Percentiles rank a stretch among this genome's conserved stretches.
These are phyloP conservation scores for Cisticola juncidis DNA, from an alignment of 2,113 vertebrate genomes.

Conservation along the genomic window DNA sequence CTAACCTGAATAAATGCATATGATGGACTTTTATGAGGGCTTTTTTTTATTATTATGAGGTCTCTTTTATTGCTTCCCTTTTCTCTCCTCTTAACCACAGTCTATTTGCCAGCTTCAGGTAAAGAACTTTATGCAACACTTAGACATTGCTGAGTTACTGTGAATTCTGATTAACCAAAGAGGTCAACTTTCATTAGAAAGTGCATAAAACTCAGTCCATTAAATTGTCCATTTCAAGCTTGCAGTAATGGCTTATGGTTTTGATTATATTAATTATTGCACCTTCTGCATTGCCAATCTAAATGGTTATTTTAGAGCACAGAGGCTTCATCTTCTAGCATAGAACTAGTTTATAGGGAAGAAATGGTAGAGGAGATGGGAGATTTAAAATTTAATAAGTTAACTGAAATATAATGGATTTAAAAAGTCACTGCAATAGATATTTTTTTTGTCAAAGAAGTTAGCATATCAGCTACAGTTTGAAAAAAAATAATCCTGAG, in stretches of 20 bases:
- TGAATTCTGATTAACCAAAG: slow-evolving; percentile 54
- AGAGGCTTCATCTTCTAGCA: not conserved
- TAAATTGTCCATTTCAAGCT: slow-evolving; percentile 30
- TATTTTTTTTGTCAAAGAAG: not conserved
- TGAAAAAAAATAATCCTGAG: not conserved
- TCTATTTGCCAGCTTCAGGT: slow-evolving; percentile 2
- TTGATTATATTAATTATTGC: slow-evolving; percentile 54
- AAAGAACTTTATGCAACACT: slow-evolving; percentile 5
- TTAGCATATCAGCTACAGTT: not conserved
- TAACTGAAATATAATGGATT: not conserved
- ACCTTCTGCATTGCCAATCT: not conserved
- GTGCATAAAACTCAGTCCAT: slow-evolving; percentile 48
- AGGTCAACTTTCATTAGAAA: slow-evolving; percentile 51
- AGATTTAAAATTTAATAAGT: not conserved
- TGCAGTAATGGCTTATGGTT: slow-evolving; percentile 11
- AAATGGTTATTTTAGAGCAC: not conserved
- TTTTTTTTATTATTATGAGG: slow-evolving; percentile 34
- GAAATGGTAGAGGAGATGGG: not conserved
- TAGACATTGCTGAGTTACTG: not conserved
- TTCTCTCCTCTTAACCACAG: not conserved
- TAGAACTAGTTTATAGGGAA: not conserved
- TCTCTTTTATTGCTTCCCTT: not conserved
- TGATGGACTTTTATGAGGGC: slow-evolving; percentile 1
- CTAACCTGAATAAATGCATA: not conserved
- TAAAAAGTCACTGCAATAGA: not conserved